phyloP scores from a whole-genome alignment of 2,113 vertebrate genomes.

The Reinhardtius hippoglossoides region DNA sequence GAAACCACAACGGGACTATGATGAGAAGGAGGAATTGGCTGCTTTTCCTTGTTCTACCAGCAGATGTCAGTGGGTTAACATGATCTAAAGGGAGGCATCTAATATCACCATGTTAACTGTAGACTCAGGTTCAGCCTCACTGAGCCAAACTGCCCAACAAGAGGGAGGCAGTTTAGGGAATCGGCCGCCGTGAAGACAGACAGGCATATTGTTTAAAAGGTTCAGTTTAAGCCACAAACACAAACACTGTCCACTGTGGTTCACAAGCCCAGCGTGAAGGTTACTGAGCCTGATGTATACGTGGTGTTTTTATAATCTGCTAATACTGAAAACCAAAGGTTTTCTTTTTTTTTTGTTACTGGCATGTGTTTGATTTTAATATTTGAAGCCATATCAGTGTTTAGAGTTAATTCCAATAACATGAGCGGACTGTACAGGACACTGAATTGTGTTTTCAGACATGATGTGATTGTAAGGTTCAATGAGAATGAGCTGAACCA shows the following conservation, averaged over 20 bases:
- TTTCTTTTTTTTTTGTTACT: no score
- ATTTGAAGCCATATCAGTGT: slow-evolving; percentile 62
- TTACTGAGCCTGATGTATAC: no score
- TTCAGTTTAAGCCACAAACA: slow-evolving; percentile 3
- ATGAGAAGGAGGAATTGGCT: background rate
- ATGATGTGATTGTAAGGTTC: slow-evolving; percentile 13
- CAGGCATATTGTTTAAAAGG: background rate
- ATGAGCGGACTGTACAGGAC: slow-evolving; percentile 8
- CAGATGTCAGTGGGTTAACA: slow-evolving; percentile 56
- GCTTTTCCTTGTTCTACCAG: slow-evolving; percentile 33
- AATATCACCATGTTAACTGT: background rate
- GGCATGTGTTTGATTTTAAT: slow-evolving; percentile 28
- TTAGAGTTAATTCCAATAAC: slow-evolving; percentile 22
- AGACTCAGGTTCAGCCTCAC: background rate
- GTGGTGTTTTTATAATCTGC: no score
- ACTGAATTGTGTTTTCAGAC: slow-evolving; percentile 16
- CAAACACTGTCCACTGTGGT: background rate
- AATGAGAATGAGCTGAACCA: slow-evolving; percentile 4
- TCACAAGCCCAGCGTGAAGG: background rate
- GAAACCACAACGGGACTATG: background rate
- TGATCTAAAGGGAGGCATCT: background rate
- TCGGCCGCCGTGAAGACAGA: background rate
- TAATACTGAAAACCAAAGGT: no score
- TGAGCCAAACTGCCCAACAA: background rate
- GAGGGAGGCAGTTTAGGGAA: background rate